These are phyloP conservation scores for Mirounga angustirostris DNA, from an alignment of 2,113 vertebrate genomes.

Conservation along the genomic window DNA sequence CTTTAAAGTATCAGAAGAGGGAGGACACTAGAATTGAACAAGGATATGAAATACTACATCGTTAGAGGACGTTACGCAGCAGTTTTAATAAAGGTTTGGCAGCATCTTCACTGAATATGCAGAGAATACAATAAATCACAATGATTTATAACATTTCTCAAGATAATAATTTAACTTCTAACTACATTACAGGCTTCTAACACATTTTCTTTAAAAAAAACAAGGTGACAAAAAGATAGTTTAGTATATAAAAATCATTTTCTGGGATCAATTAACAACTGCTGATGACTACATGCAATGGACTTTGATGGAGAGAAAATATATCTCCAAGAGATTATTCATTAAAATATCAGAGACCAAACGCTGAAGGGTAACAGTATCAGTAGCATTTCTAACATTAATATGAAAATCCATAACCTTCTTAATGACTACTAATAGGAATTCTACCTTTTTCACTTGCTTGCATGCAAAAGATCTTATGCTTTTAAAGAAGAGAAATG, in stretches of 20 bases:
- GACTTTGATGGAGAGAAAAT: constrained; percentile 60
- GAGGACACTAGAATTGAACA: background rate
- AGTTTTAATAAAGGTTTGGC: constrained; percentile 46
- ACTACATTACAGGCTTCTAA: constrained; percentile 38
- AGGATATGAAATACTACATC: background rate
- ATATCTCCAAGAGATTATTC: constrained; percentile 41
- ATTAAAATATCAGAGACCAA: constrained; percentile 39
- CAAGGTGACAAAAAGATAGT: constrained; percentile 42
- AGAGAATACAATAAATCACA: background rate
- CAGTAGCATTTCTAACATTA: background rate
- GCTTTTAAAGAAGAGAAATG: background rate
- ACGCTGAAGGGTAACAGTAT: background rate
- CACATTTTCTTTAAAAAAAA: constrained; percentile 61
- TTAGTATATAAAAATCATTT: constrained; percentile 54
- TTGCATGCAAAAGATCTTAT: background rate
- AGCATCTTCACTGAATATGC: background rate
- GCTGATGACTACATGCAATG: constrained; percentile 45
- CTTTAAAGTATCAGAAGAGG: background rate
- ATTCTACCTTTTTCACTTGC: background rate
- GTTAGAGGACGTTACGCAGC: background rate
- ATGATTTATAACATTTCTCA: constrained; percentile 54
- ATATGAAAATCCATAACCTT: background rate
- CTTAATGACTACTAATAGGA: background rate
- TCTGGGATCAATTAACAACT: constrained; percentile 60
- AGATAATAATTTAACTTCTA: constrained; percentile 43